Base-by-base conservation (phyloP, 2,888 invertebrate genomes). In the Hydropsyche betteni region DNA sequence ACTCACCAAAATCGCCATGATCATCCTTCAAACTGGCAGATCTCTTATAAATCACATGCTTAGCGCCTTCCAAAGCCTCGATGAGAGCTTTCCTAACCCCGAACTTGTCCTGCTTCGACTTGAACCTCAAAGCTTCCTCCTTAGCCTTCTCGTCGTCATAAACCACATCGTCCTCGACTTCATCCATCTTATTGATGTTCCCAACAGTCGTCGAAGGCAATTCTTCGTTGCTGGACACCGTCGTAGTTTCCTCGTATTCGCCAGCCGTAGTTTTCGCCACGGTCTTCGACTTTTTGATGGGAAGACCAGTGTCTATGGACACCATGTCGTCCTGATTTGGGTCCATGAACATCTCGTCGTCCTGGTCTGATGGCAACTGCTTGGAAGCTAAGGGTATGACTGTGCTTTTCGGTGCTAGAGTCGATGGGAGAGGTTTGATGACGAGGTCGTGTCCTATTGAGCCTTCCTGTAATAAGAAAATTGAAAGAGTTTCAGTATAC, bases 401-500 rank as follows among this genome's bases (percentile, higher is more conserved):
- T 36, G 72, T n/a, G 7, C 38, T 68, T 33, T 51, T 14, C 71
- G 84, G 81, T 58, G 86, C 88, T 81, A 95, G 88, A 78, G 93
- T 90, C 81, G 91, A 87, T 68, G 96, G 96, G 79, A 96, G 87
- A 78, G 97, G 96, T 81, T 94, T 91, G 83, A 97, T 94, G 81
- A 97, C 94, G 83, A 96, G 86, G 82, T 95, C 93, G 84, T 94
- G 91, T 79, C 97, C 97, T 80, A 97, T 95, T 81, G 95, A 95
- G 80, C 97, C 97, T 86, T 97, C 95, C 96, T 97, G 88, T 78
- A 69, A 74, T 51, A 7, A 70, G 68, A 61, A 12, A 16, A 10
- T 14, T 55, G 16, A 14, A 55, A 3, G 0, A 2, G 16, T n/a
- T 10, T 55, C 1, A 10, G 16, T 12, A 55, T 55, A 55, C 12